Evolutionary conservation across 1,140 invertebrate genomes (phyloP).

Genomic region (Sinonovacula constricta): DNA sequence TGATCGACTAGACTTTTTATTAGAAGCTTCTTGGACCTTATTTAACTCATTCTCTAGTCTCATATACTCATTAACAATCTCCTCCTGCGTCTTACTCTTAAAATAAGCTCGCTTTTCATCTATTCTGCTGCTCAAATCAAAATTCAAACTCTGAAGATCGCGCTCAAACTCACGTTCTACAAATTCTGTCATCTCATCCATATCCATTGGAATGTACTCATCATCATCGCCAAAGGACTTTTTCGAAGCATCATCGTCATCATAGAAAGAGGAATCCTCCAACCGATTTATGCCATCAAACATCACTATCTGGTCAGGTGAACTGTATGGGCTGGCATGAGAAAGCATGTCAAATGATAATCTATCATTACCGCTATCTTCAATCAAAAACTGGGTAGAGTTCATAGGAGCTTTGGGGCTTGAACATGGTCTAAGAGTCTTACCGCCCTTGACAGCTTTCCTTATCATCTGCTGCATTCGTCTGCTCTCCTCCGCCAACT

Average conservation of each 20-base stretch:
- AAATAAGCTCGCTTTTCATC: background rate
- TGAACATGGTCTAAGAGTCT: conserved; percentile 17
- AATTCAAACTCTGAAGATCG: conserved; percentile 2
- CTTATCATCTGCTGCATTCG: background rate
- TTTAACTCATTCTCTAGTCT: background rate
- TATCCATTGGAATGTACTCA: conserved; percentile 15
- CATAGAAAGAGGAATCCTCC: conserved; percentile 16
- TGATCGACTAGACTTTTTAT: background rate
- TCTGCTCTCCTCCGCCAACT: background rate
- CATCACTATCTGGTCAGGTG: background rate
- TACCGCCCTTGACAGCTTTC: background rate
- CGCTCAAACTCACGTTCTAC: conserved; percentile 40
- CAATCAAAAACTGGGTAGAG: conserved; percentile 46
- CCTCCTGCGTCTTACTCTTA: background rate
- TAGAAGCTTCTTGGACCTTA: too few species aligned
- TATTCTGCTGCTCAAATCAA: background rate
- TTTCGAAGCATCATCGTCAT: background rate
- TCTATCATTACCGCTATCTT: conserved; percentile 23
- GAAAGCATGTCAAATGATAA: background rate
- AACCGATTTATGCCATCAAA: background rate
- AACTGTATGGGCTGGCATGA: background rate
- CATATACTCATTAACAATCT: background rate
- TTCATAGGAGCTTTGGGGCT: conserved; percentile 50
- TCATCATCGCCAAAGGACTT: background rate
- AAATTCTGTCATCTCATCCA: conserved; percentile 31